Percentiles rank a stretch among this genome's conserved stretches.
Evolutionary conservation across 2,797 vertebrate genomes (phyloP).

Genomic region (Enteromius unitaeniatus): DNA sequence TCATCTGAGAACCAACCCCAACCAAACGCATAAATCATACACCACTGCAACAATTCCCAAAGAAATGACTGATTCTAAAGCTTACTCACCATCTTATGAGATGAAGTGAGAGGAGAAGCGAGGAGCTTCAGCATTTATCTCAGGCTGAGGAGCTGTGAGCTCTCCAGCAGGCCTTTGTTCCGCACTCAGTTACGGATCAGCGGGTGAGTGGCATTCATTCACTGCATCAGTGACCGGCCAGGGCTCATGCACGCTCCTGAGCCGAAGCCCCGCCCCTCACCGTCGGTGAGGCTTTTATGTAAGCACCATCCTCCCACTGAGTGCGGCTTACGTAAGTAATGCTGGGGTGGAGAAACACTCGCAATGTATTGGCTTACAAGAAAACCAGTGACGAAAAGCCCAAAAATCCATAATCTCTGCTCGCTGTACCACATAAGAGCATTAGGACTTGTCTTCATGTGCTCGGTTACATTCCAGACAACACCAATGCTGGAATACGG

Average conservation of each 20-base stretch:
- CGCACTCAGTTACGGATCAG: constrained; percentile 64
- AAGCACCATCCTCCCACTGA: constrained; percentile 31
- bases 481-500: not conserved
- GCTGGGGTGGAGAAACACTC: constrained; percentile 12
- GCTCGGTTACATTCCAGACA: not conserved
- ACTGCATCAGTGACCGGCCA: constrained; percentile 49
- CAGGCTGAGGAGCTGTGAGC: constrained; percentile 38
- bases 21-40: not conserved
- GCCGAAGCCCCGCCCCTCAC: constrained; percentile 32
- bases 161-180: constrained; percentile 64
- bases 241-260: constrained; percentile 45
- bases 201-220: constrained; percentile 61
- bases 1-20: not conserved
- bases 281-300: constrained; percentile 12
- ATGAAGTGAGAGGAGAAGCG: constrained; percentile 1
- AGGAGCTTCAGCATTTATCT: constrained; percentile 13
- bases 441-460: constrained; percentile 24
- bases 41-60: not conserved
- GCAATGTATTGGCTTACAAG: constrained; percentile 7
- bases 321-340: constrained; percentile 34
- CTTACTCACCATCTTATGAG: constrained; percentile 44
- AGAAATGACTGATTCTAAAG: not conserved
- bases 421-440: constrained; percentile 38
- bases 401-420: constrained; percentile 28
- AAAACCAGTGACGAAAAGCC: constrained; percentile 14